Base-by-base conservation (phyloP, 2,113 vertebrate species). In the Elanoides forficatus region DNA sequence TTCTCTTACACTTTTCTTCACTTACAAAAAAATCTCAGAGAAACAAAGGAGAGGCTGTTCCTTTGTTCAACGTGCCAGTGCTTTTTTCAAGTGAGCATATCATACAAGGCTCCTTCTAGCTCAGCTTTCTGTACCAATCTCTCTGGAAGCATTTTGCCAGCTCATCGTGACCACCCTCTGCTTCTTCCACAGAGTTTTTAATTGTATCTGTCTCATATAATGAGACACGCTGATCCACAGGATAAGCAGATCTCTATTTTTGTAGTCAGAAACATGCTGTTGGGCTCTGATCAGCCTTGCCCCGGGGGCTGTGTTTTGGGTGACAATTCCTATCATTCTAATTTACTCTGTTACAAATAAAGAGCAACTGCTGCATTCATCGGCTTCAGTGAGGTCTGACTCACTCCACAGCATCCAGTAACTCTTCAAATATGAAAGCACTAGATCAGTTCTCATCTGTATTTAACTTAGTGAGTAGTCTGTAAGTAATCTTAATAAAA, bases 251-350 rank as follows among this genome's bases (percentile, higher is more conserved):
- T 13, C 13, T n/a, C 14, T 55, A 1, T 47, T 81, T 22, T 34
- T 23, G 19, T n/a, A 79, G 40, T 42, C 26, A 81, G 55, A 81
- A 85, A 25, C 6, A n/a, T 0, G 0, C 22, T 0, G 0, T 13
- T 71, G n/a, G 53, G 52, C 32, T 55, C 76, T 43, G 40, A 58
- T 47, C 29, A 14, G 43, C n/a, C 52, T 65, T 48, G 29, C 22
- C 19, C 34, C 0, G 0, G 13, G 30, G 26, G 27, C 63, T 66
- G 63, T 47, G 56, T 58, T 90, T 76, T 59, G 22, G 43, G 47
- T 55, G n/a, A 60, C 26, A 52, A 16, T 53, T 59, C 45, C 45
- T 38, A 13, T 82, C 7, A n/a, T 34, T 71, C 82, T 73, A 25
- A 67, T 79, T 59, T 62, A 73, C 1, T 43, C 62, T 9, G 43